These are phyloP conservation scores for Lagopus leucura DNA, from an alignment of 2,113 vertebrate genomes.

Conservation along the genomic window DNA sequence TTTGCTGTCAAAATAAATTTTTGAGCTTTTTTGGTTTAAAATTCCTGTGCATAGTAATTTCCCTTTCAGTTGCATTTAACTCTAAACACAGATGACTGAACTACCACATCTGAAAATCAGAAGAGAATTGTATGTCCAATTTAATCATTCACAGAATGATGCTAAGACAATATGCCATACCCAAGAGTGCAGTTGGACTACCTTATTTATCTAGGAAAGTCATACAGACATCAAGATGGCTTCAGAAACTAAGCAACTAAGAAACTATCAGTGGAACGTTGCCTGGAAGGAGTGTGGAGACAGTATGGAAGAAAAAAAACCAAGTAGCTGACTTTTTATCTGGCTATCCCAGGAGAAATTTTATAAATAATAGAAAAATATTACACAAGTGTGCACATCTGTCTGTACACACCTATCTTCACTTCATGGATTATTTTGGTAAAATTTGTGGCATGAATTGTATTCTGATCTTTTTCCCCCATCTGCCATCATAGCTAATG, in stretches of 20 bases:
- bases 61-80: neutral
- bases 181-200: neutral
- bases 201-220: neutral
- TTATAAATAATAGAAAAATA: neutral
- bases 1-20: neutral
- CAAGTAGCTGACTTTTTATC: neutral
- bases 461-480: neutral
- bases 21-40: neutral
- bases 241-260: neutral
- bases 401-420: rapidly evolving
- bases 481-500: neutral
- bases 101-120: neutral
- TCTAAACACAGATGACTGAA: neutral
- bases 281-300: neutral
- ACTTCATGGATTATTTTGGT: neutral
- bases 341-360: neutral
- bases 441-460: neutral
- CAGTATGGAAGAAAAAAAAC: neutral
- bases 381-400: neutral
- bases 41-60: neutral
- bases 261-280: neutral
- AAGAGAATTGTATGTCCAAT: neutral
- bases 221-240: neutral
- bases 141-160: neutral
- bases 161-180: neutral